These are phyloP conservation scores for Chaetops frenatus DNA, from an alignment of 2,113 vertebrate genomes.

Conservation along the genomic window DNA sequence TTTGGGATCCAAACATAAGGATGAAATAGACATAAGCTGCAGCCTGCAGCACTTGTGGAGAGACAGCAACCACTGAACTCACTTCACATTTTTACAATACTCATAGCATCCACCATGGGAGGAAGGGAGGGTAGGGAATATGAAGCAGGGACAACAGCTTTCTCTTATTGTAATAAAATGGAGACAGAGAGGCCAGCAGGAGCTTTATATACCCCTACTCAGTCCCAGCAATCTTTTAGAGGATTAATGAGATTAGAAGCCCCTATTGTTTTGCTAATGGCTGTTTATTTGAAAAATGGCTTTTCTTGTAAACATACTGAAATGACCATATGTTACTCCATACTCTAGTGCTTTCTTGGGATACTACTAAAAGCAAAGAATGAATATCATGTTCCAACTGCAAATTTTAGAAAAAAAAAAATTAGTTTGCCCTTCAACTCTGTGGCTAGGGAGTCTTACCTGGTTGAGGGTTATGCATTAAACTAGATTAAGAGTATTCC, in stretches of 20 bases:
- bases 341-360: background rate
- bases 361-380: background rate
- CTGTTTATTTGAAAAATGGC: slow-evolving; percentile 47
- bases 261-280: slow-evolving; percentile 49
- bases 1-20: background rate
- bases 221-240: slow-evolving; percentile 36
- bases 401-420: background rate
- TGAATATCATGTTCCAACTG: background rate
- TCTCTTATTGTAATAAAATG: background rate
- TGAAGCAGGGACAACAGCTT: background rate
- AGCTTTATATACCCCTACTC: background rate
- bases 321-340: slow-evolving; percentile 39
- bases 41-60: background rate
- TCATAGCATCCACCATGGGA: background rate
- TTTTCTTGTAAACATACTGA: slow-evolving; percentile 45
- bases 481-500: background rate
- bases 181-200: background rate
- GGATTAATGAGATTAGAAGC: slow-evolving; percentile 65
- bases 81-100: background rate
- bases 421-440: background rate
- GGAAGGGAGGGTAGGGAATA: background rate
- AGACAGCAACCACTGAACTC: background rate
- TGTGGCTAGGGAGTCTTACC: background rate
- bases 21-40: background rate
- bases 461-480: background rate